Conservation (phyloP, 2,797 vertebrate species). For the Psittacula echo region DNA sequence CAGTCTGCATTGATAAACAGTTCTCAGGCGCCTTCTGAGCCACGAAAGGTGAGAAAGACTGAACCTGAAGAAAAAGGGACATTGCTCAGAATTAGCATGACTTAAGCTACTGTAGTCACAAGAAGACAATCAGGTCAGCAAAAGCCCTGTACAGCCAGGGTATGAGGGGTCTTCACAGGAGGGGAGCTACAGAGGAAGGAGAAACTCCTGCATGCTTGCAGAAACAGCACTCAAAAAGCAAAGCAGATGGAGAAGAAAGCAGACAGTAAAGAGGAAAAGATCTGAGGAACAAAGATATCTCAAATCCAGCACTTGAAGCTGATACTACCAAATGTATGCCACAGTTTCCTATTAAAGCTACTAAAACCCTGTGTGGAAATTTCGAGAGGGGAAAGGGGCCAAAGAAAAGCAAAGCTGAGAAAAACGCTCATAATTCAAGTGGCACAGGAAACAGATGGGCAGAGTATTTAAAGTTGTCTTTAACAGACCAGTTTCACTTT, state of each 20-base stretch:
- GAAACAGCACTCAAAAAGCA: not conserved
- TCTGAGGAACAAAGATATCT: not conserved
- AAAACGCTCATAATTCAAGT: not conserved
- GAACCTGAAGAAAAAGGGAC: not conserved
- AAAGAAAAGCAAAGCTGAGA: slow-evolving; percentile 1
- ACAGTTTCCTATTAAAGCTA: not conserved
- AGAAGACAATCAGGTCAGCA: not conserved
- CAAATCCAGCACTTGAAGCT: not conserved
- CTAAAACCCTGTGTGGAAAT: not conserved
- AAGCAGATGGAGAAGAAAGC: not conserved
- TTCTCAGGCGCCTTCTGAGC: not conserved
- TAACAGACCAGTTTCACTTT: not conserved
- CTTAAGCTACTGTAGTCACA: not conserved
- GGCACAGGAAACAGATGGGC: slow-evolving; percentile 12
- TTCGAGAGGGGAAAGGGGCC: not conserved
- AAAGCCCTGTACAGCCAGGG: not conserved
- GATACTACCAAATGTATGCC: not conserved
- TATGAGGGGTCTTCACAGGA: not conserved
- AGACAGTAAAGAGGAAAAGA: not conserved
- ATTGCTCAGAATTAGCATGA: not conserved
- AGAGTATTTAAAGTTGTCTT: slow-evolving; percentile 7
- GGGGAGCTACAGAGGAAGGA: not conserved
- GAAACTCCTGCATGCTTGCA: not conserved
- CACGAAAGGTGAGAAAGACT: not conserved
- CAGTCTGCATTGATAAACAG: not conserved